These are phyloP conservation scores for Drosophila planitibia DNA, from an alignment of 2,888 invertebrate species.

Conservation along the genomic window DNA sequence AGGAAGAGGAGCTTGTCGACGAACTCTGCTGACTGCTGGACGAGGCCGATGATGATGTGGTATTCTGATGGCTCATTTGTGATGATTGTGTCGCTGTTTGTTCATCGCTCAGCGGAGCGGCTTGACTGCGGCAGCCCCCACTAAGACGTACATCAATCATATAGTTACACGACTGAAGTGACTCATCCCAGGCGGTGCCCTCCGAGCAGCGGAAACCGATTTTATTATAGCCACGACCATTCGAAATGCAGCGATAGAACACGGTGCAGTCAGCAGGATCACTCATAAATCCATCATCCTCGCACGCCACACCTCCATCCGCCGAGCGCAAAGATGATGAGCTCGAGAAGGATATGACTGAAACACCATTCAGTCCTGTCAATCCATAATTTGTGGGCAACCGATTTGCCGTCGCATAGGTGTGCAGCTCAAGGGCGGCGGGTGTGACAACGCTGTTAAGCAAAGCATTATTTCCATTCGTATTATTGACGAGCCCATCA, in stretches of 20 bases:
- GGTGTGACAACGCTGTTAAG: constrained; percentile 60
- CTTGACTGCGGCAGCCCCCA: constrained; percentile 84
- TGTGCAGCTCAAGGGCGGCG: constrained; percentile 61
- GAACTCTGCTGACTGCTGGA: constrained; percentile 75
- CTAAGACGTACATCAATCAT: constrained; percentile 88
- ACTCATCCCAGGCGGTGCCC: constrained; percentile 92
- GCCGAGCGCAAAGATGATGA: constrained; percentile 79
- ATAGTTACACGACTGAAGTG: constrained; percentile 90
- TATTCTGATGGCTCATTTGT: constrained; percentile 68
- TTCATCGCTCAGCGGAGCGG: constrained; percentile 59
- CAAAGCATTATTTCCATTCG: constrained; percentile 57
- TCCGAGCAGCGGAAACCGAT: constrained; percentile 91
- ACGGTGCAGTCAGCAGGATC: constrained; percentile 90
- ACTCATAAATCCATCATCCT: constrained; percentile 90
- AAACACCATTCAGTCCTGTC: constrained; percentile 83
- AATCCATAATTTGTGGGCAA: constrained; percentile 81
- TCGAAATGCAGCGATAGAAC: constrained; percentile 91
- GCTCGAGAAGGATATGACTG: constrained; percentile 84
- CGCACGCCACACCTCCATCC: constrained; percentile 85
- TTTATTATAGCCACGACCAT: constrained; percentile 88
- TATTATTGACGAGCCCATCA: constrained; percentile 59
- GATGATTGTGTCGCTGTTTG: constrained; percentile 77
- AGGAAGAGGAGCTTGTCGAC: constrained; percentile 61
- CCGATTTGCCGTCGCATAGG: constrained; percentile 69
- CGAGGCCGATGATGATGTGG: constrained; percentile 68